Evolutionary conservation across 2,888 invertebrate genomes (phyloP), one percentile per base, ranked within the genome.

Genomic region (Trichogramma dendrolimi): DNA sequence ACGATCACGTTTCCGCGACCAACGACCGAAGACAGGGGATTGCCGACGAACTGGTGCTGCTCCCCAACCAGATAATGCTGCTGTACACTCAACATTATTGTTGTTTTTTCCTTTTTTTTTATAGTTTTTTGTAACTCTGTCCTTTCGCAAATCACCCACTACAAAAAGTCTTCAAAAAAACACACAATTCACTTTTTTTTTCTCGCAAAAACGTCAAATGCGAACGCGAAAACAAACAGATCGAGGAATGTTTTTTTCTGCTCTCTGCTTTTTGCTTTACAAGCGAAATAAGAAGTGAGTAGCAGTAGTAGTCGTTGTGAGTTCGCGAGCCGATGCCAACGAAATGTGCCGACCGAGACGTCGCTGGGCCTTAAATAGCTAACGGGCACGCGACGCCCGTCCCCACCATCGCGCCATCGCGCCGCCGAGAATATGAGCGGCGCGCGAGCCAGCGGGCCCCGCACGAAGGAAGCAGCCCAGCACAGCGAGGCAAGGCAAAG

Each of bases 311-410:
- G 46, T 46, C 68, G 71, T 73, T 72, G 73, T 71, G 70, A 66
- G 68, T 73, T 70, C 73, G 68, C 71, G 73, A 73, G 69, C 72
- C 67, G 72, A 72, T 71, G 77, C 78, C 78, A 75, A 79, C 79
- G 79, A 79, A 79, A 79, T 79, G 79, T 74, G 71, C 74, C 69
- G 68, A 71, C 69, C 70, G 71, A 39, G 74, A 75, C 75, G 76
- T 74, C 73, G 71, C 73, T 72, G 75, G 77, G 78, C 73, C 78
- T 79, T 79, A 78, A 78, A 79, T 79, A 78, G 75, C 58, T 47
- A 55, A 68, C 71, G 65, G 84, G 82, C 82, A 83, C 84, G 84
- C 84, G 84, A 84, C 84, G 54, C 57, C 82, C 80, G 77, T 81
- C 82, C 84, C 85, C 84, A 82, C 85, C 81, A 84, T 76, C 75